Evolutionary conservation across 2,113 vertebrate species (phyloP), one percentile per base, ranked within the genome.

Genomic region (Astatoreochromis straeleni): DNA sequence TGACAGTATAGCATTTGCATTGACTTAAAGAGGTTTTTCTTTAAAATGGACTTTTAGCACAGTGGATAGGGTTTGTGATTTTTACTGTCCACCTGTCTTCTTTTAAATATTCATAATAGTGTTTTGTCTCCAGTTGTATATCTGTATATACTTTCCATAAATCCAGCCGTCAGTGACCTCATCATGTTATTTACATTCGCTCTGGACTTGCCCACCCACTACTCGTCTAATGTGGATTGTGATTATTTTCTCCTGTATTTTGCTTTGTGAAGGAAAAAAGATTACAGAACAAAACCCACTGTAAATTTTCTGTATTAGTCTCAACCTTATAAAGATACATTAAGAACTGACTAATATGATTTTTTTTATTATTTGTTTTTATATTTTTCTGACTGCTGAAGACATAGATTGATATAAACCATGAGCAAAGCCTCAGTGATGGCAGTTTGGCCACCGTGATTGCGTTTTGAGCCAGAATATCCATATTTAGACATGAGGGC

Each of bases 21-120:
- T 89, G 73, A 45, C 21, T 73, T 21, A 82, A 47, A 84, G 45
- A 55, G 35, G 70, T 89, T 85, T 92, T 65, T 86, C 53, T 89
- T 85, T 17, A 49, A 38, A 12, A 68, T 42, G 45, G 70, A 80
- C 57, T 84, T 92, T 88, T 42, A 78, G 68, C 53, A 16, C 83
- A 47, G 33, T 26, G 26, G n/a, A 82, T 49, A 9, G 19, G 29
- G 7, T 78, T 89, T 19, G 29, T 80, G 65, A 38, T 89, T 92
- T 91, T 91, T 90, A 86, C 14, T 85, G 38, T 83, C 51, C 35
- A 17, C 17, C 42, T 84, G 58, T 87, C 26, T 78, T 53, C 60
- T 92, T 92, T 94, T 92, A 90, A 86, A 81, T 88, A 54, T 91
- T 82, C 14, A 51, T 68, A 68, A 81, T 80, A 38, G 40, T 80